Percentiles rank a stretch among this genome's conserved stretches.
Conservation (phyloP, 35 echinoderm and acorn worm genomes). For the Acanthaster planci region DNA sequence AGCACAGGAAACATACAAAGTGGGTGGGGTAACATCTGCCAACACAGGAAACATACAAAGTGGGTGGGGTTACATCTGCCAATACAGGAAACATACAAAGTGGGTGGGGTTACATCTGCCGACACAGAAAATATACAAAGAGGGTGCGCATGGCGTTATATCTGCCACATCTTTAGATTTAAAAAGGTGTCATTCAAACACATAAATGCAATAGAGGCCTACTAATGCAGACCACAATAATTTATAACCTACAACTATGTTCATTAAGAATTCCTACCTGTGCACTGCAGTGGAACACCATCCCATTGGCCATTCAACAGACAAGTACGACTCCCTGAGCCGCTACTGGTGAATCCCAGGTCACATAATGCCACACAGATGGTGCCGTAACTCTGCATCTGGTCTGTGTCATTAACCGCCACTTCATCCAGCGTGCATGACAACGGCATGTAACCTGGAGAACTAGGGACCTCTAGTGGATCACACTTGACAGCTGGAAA, state of each 20-base stretch:
- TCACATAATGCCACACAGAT: constrained; percentile 3
- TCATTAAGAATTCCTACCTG: background rate
- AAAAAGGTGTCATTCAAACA: too few species aligned
- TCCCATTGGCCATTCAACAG: constrained; percentile 10
- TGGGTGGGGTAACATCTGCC: background rate
- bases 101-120: too few species aligned
- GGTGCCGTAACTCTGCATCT: constrained; percentile 7
- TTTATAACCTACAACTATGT: too few species aligned
- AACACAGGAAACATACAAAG: background rate
- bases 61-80: too few species aligned
- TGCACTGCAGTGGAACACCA: constrained; percentile 33
- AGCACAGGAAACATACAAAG: background rate
- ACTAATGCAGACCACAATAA: too few species aligned
- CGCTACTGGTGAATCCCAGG: constrained; percentile 26
- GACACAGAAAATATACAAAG: background rate
- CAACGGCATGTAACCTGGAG: background rate
- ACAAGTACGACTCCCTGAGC: constrained; percentile 20
- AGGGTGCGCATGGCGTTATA: background rate
- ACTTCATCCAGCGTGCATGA: background rate
- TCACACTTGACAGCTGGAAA: constrained; percentile 40
- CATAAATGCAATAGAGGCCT: too few species aligned
- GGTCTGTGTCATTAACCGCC: background rate
- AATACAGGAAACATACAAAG: too few species aligned
- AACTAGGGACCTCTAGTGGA: background rate
- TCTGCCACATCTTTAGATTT: too few species aligned